These are phyloP conservation scores for Malthinus seriepunctatus DNA, from an alignment of 2,888 invertebrate species.

Conservation along the genomic window DNA sequence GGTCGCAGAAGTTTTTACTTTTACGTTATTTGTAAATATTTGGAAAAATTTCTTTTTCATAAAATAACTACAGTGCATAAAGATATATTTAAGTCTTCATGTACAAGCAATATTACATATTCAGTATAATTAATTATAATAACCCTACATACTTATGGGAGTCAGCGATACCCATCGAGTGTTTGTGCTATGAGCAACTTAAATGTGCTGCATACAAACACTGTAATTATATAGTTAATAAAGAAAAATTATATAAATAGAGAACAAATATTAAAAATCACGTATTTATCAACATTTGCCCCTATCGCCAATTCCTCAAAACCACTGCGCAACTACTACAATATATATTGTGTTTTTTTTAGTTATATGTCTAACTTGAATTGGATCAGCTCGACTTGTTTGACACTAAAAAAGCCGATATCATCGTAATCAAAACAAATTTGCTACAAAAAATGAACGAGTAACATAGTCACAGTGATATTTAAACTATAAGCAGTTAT, in stretches of 20 bases:
- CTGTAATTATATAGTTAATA: constrained; percentile 50
- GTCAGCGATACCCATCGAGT: constrained; percentile 50
- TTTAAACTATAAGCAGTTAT: constrained; percentile 52
- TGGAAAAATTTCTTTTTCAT: no score
- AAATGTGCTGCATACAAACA: constrained; percentile 46
- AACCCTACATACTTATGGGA: constrained; percentile 53
- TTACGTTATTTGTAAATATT: no score
- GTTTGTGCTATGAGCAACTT: constrained; percentile 45
- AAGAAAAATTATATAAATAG: constrained; percentile 51
- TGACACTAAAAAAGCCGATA: constrained; percentile 43
- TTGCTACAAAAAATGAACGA: constrained; percentile 41
- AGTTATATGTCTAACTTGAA: constrained; percentile 45
- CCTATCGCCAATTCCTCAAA: constrained; percentile 54
- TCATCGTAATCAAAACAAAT: constrained; percentile 37
- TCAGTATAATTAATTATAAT: constrained; percentile 55
- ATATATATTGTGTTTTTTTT: constrained; percentile 49
- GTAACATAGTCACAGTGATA: constrained; percentile 41
- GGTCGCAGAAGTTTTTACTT: no score
- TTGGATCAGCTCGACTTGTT: constrained; percentile 36
- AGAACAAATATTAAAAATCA: constrained; percentile 48
- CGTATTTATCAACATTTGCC: constrained; percentile 50
- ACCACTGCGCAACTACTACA: constrained; percentile 53
- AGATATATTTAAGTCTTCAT: constrained; percentile 78
- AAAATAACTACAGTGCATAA: constrained; percentile 64
- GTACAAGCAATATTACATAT: constrained; percentile 75